These are phyloP conservation scores for Planococcus citri DNA, from an alignment of 1,140 invertebrate species.

Conservation along the genomic window DNA sequence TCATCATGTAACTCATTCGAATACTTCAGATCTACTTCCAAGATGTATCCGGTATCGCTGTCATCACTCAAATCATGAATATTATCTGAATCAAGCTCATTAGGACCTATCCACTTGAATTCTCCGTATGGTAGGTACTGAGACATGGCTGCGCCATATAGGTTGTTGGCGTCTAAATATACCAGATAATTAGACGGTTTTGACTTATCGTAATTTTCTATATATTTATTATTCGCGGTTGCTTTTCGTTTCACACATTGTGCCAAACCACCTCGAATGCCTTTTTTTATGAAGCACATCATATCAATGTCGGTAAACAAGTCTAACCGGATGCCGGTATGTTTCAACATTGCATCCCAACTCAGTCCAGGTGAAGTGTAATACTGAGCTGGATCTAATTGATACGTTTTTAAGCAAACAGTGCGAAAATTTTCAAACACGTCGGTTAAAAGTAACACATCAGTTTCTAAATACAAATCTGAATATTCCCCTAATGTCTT, in stretches of 20 bases:
- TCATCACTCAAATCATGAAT: conserved; percentile 27
- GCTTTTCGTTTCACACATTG: conserved; percentile 34
- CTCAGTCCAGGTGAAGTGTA: conserved; percentile 33
- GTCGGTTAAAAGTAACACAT: conserved; percentile 34
- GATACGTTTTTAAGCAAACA: conserved; percentile 31
- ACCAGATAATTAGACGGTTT: conserved; percentile 32
- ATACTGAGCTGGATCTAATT: conserved; percentile 28
- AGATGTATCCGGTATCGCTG: conserved; percentile 37
- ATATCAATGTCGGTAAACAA: conserved; percentile 37
- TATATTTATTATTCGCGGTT: conserved; percentile 37
- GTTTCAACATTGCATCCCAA: conserved; percentile 36
- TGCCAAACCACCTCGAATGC: conserved; percentile 29
- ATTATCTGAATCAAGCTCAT: conserved; percentile 31
- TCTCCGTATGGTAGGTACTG: conserved; percentile 33
- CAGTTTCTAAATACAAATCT: conserved; percentile 36
- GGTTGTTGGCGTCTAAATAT: conserved; percentile 42
- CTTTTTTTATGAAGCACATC: conserved; percentile 34
- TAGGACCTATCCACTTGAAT: conserved; percentile 37
- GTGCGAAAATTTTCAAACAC: conserved; percentile 35
- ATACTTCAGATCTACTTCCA: conserved; percentile 36
- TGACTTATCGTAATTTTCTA: conserved; percentile 33
- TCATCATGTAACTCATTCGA: conserved; percentile 36
- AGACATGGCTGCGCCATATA: conserved; percentile 41
- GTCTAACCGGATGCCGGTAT: conserved; percentile 36
- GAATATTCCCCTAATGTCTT: conserved; percentile 34